A percentile compares a stretch with the other conserved stretches of the same genome.
phyloP scores from a whole-genome alignment of 2,888 invertebrate genomes.

The Embidobia sp. region DNA sequence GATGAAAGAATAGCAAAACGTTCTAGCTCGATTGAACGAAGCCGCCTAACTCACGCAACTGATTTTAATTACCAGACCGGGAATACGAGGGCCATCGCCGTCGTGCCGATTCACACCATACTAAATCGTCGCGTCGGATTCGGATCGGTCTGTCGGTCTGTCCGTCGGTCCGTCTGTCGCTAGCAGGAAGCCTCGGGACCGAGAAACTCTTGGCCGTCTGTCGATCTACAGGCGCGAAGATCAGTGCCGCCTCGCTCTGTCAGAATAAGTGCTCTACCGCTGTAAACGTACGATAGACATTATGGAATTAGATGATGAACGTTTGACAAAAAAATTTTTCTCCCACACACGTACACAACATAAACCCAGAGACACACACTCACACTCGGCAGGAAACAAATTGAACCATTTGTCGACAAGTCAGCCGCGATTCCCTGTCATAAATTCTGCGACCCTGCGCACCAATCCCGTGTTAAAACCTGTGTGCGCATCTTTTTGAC shows the following conservation, averaged over 20 bases:
- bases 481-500: background rate
- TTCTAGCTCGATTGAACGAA: slow-evolving; percentile 70
- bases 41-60: slow-evolving; percentile 66
- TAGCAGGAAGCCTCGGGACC: slow-evolving; percentile 81
- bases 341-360: no score
- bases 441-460: no score
- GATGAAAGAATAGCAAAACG: slow-evolving; percentile 47
- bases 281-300: slow-evolving; percentile 20
- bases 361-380: slow-evolving; percentile 11
- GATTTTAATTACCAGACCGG: slow-evolving; percentile 84
- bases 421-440: no score
- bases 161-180: slow-evolving; percentile 74
- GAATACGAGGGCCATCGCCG: slow-evolving; percentile 91
- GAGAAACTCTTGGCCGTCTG: slow-evolving; percentile 76
- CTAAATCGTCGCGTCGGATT: slow-evolving; percentile 82
- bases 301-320: slow-evolving; percentile 35
- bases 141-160: slow-evolving; percentile 76
- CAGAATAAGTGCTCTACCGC: slow-evolving; percentile 59
- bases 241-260: slow-evolving; percentile 67
- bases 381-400: background rate
- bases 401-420: no score
- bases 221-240: slow-evolving; percentile 77
- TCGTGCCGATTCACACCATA: slow-evolving; percentile 93
- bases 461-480: background rate
- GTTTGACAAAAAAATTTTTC: slow-evolving; percentile 21